Evolutionary conservation across 23 tunicate species (phyloP), one percentile per base, ranked within the genome.

Genomic region (Phallusia fumigata): DNA sequence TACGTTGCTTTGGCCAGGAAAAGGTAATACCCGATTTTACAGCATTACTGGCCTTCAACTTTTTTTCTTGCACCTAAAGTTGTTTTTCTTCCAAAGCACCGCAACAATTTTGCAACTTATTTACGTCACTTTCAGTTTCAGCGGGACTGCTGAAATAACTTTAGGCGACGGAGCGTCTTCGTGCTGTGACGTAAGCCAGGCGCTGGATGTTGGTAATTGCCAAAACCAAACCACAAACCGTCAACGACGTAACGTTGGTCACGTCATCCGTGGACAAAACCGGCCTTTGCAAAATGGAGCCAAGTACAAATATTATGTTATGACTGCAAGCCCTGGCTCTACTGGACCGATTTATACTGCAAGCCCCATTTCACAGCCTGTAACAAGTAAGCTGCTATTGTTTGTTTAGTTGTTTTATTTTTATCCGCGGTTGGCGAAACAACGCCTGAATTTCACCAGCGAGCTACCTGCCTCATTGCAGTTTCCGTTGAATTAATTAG

Each of bases 251-350:
- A 33, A 32, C 36, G 77, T 15, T 31, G 45, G 36, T 13, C 8
- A 18, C 36, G 45, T 74, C 3, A 74, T 74, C 36, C 35, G 22
- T 18, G 77, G 77, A 33, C 34, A 30, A 31, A 74, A 74, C 40
- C 77, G 77, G 1, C 40, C 77, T 5, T 19, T 74, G 16, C 40
- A 74, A 74, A 19, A 24, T 18, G 45, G 16, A 24, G 34, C 77
- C 36, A 33, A 30, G 77, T 74, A 74, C 40, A 33, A 74, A 16
- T 74, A 74, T 19, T 74, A 74, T 16, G 77, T 74, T 10, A 33
- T 74, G 34, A 74, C 77, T 32, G 3, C 77, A 30, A 74, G 5
- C 36, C 77, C 77, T 30, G 16, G 69, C 3, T 1, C 1, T 21
- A 21, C 3, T 24, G 69, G 28, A 8, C 11, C 16, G 2, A 58